phyloP scores from a whole-genome alignment of 2,797 vertebrate species.

The Hydrocynus forskahlii region DNA sequence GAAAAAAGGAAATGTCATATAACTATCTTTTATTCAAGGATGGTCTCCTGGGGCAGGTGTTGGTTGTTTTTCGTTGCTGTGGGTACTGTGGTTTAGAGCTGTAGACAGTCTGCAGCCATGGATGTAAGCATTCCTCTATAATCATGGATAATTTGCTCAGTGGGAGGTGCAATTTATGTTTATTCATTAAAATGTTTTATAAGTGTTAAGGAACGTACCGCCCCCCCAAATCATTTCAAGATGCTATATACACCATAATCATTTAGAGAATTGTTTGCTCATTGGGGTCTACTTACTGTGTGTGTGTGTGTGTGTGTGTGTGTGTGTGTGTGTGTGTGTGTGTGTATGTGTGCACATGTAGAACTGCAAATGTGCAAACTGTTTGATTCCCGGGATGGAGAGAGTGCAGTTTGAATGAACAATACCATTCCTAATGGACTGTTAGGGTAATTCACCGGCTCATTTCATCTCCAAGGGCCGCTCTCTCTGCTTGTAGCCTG shows the following conservation, averaged over 20 bases:
- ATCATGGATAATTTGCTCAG: conserved; percentile 29
- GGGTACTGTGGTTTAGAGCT: conserved; percentile 34
- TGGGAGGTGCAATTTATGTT: conserved; percentile 9
- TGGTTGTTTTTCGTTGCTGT: conserved; percentile 4
- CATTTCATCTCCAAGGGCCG: background rate
- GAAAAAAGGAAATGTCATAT: conserved; percentile 24
- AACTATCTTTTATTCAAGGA: conserved; percentile 6
- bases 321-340: no score
- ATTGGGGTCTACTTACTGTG: background rate
- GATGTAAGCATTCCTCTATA: conserved; percentile 31
- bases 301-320: no score
- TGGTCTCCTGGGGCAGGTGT: conserved; percentile 14
- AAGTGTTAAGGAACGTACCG: background rate
- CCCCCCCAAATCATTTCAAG: background rate
- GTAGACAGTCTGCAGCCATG: conserved; percentile 41
- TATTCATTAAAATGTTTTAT: background rate
- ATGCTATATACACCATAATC: background rate
- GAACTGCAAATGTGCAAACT: no score
- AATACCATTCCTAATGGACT: background rate
- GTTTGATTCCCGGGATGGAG: no score
- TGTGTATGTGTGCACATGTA: no score
- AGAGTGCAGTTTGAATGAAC: background rate
- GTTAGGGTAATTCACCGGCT: background rate
- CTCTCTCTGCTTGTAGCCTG: background rate
- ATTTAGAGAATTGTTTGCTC: background rate